Evolutionary conservation across 2,797 vertebrate species (phyloP).

Genomic region (Uromys caudimaculatus): DNA sequence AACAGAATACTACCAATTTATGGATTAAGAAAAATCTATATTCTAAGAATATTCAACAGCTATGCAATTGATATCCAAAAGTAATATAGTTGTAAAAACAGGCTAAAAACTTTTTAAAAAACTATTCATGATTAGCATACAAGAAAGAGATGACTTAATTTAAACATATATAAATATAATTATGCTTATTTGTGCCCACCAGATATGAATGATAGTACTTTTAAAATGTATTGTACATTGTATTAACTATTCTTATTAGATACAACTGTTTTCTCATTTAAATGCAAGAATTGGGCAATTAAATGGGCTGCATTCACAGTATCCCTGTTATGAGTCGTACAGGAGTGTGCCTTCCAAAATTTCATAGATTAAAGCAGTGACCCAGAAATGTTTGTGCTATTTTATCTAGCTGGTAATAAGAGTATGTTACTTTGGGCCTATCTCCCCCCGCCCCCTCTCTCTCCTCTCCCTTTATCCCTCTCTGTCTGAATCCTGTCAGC

Average conservation of each 20-base stretch:
- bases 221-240: neutral
- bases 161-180: neutral
- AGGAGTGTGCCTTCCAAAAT: neutral
- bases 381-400: no score
- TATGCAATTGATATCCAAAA: neutral
- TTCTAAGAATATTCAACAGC: neutral
- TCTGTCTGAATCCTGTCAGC: neutral
- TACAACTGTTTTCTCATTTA: neutral
- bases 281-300: neutral
- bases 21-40: neutral
- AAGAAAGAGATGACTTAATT: neutral
- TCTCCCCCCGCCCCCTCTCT: neutral
- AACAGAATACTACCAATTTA: neutral
- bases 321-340: neutral
- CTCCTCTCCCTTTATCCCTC: rapidly evolving
- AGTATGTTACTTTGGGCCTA: no score
- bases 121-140: neutral
- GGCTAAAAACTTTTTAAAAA: neutral
- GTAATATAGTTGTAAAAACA: neutral
- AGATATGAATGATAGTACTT: neutral
- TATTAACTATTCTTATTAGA: neutral
- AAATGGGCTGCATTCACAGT: neutral
- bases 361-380: rapidly evolving
- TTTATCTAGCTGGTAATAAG: neutral
- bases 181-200: neutral